These are phyloP conservation scores for Temnothorax ravouxi DNA, from an alignment of 2,888 invertebrate genomes.

Conservation along the genomic window DNA sequence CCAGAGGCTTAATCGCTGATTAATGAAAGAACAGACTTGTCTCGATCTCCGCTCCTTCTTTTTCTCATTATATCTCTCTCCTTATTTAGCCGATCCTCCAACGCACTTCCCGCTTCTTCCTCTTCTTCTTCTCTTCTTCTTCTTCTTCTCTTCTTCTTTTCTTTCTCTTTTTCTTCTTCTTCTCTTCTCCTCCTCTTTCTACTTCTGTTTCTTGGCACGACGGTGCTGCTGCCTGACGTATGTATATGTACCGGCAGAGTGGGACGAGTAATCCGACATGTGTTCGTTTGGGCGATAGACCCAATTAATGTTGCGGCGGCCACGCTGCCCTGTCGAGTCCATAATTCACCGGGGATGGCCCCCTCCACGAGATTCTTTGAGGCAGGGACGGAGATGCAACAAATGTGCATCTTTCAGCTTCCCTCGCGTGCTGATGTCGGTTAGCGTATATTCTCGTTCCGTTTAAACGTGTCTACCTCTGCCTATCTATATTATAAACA, in stretches of 20 bases:
- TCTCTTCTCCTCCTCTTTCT: slow-evolving; percentile 16
- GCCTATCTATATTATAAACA: background rate
- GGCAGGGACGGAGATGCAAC: slow-evolving; percentile 53
- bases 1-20: slow-evolving; percentile 85
- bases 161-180: slow-evolving; percentile 15
- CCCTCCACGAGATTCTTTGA: slow-evolving; percentile 64
- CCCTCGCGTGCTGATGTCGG: background rate
- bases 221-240: slow-evolving; percentile 70
- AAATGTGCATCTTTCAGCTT: background rate
- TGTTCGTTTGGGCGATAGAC: slow-evolving; percentile 82
- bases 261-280: slow-evolving; percentile 81
- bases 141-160: slow-evolving; percentile 49
- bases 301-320: slow-evolving; percentile 82
- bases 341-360: slow-evolving; percentile 73
- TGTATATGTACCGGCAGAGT: slow-evolving; percentile 73
- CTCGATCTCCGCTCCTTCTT: slow-evolving; percentile 76
- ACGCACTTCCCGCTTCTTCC: slow-evolving; percentile 49
- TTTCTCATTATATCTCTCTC: slow-evolving; percentile 66
- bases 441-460: background rate
- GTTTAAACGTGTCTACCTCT: background rate
- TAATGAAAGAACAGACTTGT: slow-evolving; percentile 84
- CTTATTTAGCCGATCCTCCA: slow-evolving; percentile 56
- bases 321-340: slow-evolving; percentile 76
- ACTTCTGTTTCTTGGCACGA: slow-evolving; percentile 57
- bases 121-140: slow-evolving; percentile 12